A percentile compares a stretch with the other conserved stretches of the same genome.
phyloP scores from a whole-genome alignment of 2,113 vertebrate species.

The Syngnathus scovelli region DNA sequence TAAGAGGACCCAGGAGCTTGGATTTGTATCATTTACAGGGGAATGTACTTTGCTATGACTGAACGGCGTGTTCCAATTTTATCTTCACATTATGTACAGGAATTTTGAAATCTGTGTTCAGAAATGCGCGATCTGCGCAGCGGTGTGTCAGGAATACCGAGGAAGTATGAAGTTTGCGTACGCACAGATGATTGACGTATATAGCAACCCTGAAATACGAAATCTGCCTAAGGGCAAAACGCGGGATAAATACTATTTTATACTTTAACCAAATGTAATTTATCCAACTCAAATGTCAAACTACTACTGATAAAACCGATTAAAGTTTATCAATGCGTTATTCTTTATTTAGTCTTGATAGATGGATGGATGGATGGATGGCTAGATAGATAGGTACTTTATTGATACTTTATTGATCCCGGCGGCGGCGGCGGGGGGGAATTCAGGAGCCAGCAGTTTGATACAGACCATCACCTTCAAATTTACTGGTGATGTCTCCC shows the following conservation, averaged over 20 bases:
- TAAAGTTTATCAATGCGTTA: neutral
- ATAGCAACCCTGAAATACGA: neutral
- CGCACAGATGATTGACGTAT: neutral
- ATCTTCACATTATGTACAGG: too few species aligned
- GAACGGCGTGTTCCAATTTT: neutral
- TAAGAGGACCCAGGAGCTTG: neutral
- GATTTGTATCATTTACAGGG: neutral
- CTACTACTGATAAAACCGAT: neutral
- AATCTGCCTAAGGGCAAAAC: neutral
- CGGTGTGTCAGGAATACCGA: neutral
- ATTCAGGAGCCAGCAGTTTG: too few species aligned
- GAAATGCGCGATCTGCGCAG: neutral
- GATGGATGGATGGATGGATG: too few species aligned
- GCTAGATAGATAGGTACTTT: too few species aligned
- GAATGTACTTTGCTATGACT: neutral
- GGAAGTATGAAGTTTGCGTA: neutral
- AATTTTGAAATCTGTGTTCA: neutral
- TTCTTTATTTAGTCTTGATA: neutral
- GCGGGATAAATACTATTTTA: neutral
- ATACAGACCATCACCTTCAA: neutral
- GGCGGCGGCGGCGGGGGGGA: too few species aligned
- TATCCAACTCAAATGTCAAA: neutral
- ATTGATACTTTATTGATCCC: too few species aligned
- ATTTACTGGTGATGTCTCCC: conserved; percentile 53
- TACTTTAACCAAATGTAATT: neutral